These are phyloP conservation scores for Drosophila miranda DNA, from an alignment of 1,140 invertebrate species.

Conservation along the genomic window DNA sequence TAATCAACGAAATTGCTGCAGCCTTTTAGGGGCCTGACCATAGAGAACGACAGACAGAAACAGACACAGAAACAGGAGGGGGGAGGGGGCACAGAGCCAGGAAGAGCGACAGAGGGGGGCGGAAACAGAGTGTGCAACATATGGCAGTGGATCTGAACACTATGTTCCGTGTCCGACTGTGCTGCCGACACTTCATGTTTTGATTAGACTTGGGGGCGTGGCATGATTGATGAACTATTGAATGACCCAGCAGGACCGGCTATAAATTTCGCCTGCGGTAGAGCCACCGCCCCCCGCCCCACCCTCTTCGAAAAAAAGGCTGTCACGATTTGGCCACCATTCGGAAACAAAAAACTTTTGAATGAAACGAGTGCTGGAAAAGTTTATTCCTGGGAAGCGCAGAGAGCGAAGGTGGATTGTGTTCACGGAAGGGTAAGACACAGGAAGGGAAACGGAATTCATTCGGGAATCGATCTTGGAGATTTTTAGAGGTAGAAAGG, in stretches of 20 bases:
- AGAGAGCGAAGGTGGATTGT: too few species aligned
- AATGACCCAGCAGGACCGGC: constrained; percentile 26
- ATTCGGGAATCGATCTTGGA: too few species aligned
- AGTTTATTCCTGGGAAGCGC: constrained; percentile 2
- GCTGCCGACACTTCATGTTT: constrained; percentile 32
- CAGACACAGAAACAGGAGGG: constrained; percentile 1
- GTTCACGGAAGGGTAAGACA: too few species aligned
- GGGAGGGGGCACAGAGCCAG: too few species aligned
- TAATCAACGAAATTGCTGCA: constrained; percentile 75
- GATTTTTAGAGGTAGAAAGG: too few species aligned
- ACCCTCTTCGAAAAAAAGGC: too few species aligned
- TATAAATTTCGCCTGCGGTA: not conserved
- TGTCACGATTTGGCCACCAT: constrained; percentile 26
- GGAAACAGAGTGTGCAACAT: constrained; percentile 12
- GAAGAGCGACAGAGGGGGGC: too few species aligned
- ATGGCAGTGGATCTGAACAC: constrained; percentile 23
- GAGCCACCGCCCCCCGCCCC: not conserved
- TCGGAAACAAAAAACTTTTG: constrained; percentile 33
- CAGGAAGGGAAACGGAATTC: too few species aligned
- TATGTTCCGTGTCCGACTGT: constrained; percentile 3
- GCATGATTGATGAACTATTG: constrained; percentile 46
- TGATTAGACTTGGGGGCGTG: constrained; percentile 36
- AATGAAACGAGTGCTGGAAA: constrained; percentile 47
- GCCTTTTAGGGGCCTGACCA: constrained; percentile 58
- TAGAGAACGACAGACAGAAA: not conserved